phyloP scores from a whole-genome alignment of 2,113 vertebrate genomes.

The Cromileptes altivelis region DNA sequence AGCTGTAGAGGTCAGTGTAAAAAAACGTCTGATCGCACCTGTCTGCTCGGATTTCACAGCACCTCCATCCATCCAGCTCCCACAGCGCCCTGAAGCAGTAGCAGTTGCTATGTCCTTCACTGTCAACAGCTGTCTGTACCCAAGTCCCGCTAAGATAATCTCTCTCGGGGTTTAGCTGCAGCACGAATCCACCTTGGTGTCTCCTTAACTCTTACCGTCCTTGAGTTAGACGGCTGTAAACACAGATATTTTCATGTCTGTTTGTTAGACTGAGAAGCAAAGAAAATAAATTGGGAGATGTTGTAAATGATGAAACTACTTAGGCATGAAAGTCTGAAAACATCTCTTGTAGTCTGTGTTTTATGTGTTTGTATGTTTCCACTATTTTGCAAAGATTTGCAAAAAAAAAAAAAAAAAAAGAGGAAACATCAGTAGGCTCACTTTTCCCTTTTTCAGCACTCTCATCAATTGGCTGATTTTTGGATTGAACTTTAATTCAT shows the following conservation, averaged over 20 bases:
- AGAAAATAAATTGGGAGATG: not conserved
- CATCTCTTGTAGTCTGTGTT: not conserved
- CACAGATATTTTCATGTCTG: not conserved
- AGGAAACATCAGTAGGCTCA: not conserved
- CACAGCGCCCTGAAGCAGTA: not conserved
- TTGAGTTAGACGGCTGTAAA: slow-evolving; percentile 34
- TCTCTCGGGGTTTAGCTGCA: slow-evolving; percentile 65
- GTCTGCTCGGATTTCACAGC: slow-evolving; percentile 22
- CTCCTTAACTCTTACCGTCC: slow-evolving; percentile 49
- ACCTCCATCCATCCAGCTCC: slow-evolving; percentile 19
- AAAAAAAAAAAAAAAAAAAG: too few species aligned
- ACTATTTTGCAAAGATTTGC: not conserved
- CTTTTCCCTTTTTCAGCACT: not conserved
- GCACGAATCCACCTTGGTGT: slow-evolving; percentile 56
- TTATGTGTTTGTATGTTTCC: not conserved
- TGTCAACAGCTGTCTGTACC: slow-evolving; percentile 32
- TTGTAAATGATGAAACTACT: not conserved
- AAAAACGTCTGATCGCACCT: slow-evolving; percentile 24
- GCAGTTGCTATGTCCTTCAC: slow-evolving; percentile 50
- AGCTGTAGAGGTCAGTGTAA: not conserved
- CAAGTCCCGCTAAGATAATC: slow-evolving; percentile 64
- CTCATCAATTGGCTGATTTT: not conserved
- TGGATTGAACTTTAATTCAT: not conserved
- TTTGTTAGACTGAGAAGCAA: not conserved
- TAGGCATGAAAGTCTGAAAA: not conserved